Percentiles rank a stretch among this genome's conserved stretches.
Evolutionary conservation across 2,797 vertebrate genomes (phyloP).

Genomic region (Mycteria americana): DNA sequence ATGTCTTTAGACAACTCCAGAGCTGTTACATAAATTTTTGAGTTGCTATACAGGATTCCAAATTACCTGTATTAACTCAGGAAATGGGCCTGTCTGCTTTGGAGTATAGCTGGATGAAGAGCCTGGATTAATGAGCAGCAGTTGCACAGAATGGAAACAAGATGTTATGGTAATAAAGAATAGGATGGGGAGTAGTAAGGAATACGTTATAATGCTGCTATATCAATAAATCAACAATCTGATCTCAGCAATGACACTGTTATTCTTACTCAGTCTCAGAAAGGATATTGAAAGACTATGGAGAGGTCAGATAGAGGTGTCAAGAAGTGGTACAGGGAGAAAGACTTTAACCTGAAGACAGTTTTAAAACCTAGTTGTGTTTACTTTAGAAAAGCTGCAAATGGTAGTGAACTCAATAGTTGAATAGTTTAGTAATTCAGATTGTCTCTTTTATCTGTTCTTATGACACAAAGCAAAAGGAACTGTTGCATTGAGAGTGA

Average conservation of each 20-base stretch:
- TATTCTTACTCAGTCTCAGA: not conserved
- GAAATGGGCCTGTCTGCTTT: not conserved
- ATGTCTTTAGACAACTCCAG: not conserved
- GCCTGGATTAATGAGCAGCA: not conserved
- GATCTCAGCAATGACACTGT: not conserved
- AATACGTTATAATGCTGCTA: not conserved
- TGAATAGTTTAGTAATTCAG: not conserved
- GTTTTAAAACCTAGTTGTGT: not conserved
- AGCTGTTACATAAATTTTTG: not conserved
- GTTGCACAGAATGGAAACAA: constrained; percentile 19
- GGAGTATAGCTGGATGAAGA: not conserved
- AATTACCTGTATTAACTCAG: not conserved
- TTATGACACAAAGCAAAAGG: not conserved
- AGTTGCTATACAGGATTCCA: not conserved
- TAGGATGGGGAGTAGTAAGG: not conserved
- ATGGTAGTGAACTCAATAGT: not conserved
- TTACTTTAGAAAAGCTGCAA: not conserved
- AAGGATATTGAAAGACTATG: not conserved
- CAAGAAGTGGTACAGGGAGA: not conserved
- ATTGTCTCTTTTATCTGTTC: not conserved
- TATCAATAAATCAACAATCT: not conserved
- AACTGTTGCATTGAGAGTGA: not conserved
- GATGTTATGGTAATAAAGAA: not conserved
- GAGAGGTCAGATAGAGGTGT: not conserved
- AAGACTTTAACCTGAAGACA: not conserved